Percentiles rank a stretch among this genome's conserved stretches.
These are phyloP conservation scores for Cotesia vestalis DNA, from an alignment of 1,140 invertebrate species.

Conservation along the genomic window DNA sequence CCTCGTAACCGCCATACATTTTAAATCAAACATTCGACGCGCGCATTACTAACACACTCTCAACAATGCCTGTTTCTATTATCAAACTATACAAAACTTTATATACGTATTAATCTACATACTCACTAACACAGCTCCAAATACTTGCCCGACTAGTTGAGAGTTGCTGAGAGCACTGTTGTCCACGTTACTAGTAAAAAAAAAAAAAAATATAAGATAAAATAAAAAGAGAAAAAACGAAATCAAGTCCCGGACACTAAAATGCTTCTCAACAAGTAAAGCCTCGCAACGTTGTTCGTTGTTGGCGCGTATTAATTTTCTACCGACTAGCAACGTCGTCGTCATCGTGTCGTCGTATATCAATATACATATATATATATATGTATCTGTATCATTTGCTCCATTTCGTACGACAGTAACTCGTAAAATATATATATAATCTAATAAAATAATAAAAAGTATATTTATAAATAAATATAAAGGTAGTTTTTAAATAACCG, in stretches of 20 bases:
- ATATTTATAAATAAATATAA: constrained; percentile 9
- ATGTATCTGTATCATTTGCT: too few relatives aligned
- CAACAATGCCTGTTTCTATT: not conserved
- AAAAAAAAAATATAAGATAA: too few relatives aligned
- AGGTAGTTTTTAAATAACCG: constrained; percentile 22
- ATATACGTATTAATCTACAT: constrained; percentile 7
- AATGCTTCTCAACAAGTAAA: too few relatives aligned
- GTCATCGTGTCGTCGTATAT: too few relatives aligned
- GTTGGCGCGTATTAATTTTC: too few relatives aligned
- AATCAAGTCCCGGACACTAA: not conserved
- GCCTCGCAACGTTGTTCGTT: too few relatives aligned
- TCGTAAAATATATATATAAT: too few relatives aligned
- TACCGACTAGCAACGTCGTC: too few relatives aligned
- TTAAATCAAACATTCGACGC: constrained; percentile 16
- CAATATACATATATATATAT: too few relatives aligned
- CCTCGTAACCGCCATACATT: constrained; percentile 10
- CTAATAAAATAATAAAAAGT: not conserved
- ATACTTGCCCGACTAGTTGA: constrained; percentile 14
- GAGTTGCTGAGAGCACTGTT: constrained; percentile 7
- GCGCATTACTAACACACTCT: constrained; percentile 1
- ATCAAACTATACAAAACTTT: constrained; percentile 10
- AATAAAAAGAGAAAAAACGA: constrained; percentile 22
- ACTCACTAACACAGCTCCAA: not conserved
- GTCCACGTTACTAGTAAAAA: not conserved
- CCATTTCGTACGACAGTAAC: too few relatives aligned